phyloP scores from a whole-genome alignment of 2,797 vertebrate genomes.

The Sebastes matsubarae region DNA sequence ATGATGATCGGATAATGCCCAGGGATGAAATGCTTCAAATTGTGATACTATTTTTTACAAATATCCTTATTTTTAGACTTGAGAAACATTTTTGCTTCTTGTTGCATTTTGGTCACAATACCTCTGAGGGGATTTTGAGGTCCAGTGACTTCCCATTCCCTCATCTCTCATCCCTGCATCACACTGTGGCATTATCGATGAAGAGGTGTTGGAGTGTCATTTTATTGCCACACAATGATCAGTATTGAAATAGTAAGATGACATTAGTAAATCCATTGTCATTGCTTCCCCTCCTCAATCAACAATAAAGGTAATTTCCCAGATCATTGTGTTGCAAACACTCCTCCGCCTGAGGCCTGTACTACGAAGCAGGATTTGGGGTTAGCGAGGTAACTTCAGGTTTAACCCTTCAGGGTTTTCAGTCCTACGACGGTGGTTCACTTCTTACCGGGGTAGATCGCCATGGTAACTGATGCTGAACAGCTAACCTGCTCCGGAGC shows the following conservation, averaged over 20 bases:
- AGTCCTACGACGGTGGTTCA: not conserved
- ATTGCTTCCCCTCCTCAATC: not conserved
- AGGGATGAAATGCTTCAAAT: constrained; percentile 55
- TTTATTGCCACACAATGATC: constrained; percentile 68
- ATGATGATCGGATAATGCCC: constrained; percentile 64
- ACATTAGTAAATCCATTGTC: constrained; percentile 14
- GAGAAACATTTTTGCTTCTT: not conserved
- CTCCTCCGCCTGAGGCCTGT: constrained; percentile 52
- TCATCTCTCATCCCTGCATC: constrained; percentile 63
- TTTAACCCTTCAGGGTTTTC: not conserved
- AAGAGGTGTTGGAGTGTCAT: constrained; percentile 67
- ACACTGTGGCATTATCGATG: constrained; percentile 60
- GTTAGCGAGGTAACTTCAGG: not conserved
- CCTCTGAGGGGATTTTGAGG: constrained; percentile 50
- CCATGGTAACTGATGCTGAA: not conserved
- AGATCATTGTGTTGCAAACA: constrained; percentile 70
- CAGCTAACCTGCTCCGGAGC: too few species aligned
- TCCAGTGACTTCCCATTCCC: constrained; percentile 54
- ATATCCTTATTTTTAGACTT: not conserved
- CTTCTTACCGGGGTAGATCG: not conserved
- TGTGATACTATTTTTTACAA: not conserved
- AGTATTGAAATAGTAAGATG: not conserved
- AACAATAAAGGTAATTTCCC: not conserved
- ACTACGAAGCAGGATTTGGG: not conserved
- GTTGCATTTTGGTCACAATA: constrained; percentile 1